Base-by-base conservation (phyloP, 2,113 vertebrate genomes). In the Nerophis ophidion region DNA sequence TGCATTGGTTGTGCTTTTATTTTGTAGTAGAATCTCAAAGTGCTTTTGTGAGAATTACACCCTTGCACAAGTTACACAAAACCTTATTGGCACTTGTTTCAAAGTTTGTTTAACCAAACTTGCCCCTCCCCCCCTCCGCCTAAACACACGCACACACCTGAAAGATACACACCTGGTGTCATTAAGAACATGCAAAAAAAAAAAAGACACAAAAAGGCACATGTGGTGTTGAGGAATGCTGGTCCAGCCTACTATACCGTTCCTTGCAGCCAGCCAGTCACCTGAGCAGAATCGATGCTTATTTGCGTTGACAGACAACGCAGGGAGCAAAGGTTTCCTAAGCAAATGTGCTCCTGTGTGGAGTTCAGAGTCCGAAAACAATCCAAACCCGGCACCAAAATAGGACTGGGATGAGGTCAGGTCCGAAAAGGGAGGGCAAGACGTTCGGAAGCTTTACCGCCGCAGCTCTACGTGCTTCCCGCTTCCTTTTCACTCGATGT, bases 401-500 rank as follows among this genome's bases (percentile, higher is more conserved):
- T 49, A 33, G 47, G 80, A 69, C 5, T 0, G 52, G 74, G 79
- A 45, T 33, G 14, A 16, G 42, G 80, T 80, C 61, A 11, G 12
- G 15, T 16, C 52, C 36, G 19, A 55, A 57, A 79, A 61, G 44
- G 9, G 6, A 5, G 1, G 12, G 11, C 26, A 26, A 26, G 12
- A 40, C 14, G 75, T 44, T 54, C 75, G 77, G 59, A 51, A 53
- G 51, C 52, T 55, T 3, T 26, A 48, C 51, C 55, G 56, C 48
- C 35, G 60, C 33, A 74, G 63, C 68, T 66, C 35, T 60, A 46
- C 38, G n/a, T 11, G 54, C 40, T 77, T 48, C 58, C 52, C 71
- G 42, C 36, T 60, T 71, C 52, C 48, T 12, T 51, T 59, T 95
- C 90, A 99, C 66, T 91, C 91, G 79, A 99, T 89, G 68, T 91